Conservation (phyloP, 2,113 vertebrate genomes). For the Jacana jacana region DNA sequence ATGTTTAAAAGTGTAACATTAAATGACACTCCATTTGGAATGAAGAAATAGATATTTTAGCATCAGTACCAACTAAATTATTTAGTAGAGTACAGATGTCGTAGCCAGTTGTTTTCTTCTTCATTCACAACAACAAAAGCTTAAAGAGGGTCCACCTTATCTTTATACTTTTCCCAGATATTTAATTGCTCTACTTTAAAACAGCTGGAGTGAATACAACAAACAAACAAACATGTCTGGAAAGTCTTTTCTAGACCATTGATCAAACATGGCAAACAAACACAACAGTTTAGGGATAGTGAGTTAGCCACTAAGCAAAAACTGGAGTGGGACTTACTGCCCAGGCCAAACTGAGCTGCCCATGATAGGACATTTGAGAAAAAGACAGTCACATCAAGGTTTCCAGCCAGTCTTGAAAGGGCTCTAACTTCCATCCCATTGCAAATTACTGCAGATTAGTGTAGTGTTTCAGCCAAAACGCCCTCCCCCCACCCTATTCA, state of each 20-base stretch:
- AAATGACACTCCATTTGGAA: not conserved
- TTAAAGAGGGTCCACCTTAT: not conserved
- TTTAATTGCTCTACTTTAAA: not conserved
- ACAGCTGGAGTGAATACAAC: not conserved
- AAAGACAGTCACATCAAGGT: not conserved
- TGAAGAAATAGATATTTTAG: not conserved
- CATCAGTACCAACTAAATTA: not conserved
- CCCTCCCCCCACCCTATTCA: not conserved
- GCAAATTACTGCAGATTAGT: not conserved
- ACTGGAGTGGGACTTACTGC: not conserved
- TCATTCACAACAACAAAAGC: not conserved
- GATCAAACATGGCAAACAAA: not conserved
- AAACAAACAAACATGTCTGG: not conserved
- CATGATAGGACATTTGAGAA: not conserved
- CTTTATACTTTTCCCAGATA: not conserved
- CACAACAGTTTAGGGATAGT: not conserved
- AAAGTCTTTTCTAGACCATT: not conserved
- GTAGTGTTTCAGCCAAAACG: not conserved
- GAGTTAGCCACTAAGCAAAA: not conserved
- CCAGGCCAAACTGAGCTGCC: not conserved
- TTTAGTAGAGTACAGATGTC: not conserved
- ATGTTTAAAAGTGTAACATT: not conserved
- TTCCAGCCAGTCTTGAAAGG: not conserved
- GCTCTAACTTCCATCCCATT: not conserved
- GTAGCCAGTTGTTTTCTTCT: not conserved